These are phyloP conservation scores for Protonibea diacanthus DNA, from an alignment of 2,797 vertebrate genomes.

Conservation along the genomic window DNA sequence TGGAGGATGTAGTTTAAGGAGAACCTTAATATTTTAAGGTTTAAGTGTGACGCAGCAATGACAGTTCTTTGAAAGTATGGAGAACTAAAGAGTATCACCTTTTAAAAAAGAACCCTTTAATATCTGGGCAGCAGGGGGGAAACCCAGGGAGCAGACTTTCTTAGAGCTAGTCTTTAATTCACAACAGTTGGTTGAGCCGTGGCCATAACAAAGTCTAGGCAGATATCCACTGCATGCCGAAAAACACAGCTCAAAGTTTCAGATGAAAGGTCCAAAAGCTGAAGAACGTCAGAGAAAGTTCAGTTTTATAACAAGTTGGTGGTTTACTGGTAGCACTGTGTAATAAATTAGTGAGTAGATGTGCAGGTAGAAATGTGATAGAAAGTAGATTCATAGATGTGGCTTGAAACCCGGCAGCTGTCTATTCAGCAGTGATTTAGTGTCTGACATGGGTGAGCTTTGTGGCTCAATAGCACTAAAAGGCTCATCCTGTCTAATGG, in stretches of 20 bases:
- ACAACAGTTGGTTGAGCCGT: neutral
- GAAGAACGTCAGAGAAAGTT: neutral
- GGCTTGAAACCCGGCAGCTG: slow-evolving; percentile 58
- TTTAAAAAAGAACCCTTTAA: neutral
- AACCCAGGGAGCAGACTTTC: neutral
- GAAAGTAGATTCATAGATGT: slow-evolving; percentile 20
- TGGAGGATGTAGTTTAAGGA: no score
- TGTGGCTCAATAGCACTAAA: slow-evolving; percentile 85
- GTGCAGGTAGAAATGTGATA: slow-evolving; percentile 24
- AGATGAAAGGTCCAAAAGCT: neutral
- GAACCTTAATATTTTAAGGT: neutral
- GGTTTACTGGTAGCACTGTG: neutral
- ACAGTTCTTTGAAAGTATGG: neutral
- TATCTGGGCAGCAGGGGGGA: no score
- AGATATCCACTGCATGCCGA: neutral
- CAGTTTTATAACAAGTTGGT: no score
- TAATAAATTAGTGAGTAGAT: neutral
- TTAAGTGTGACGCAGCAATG: neutral
- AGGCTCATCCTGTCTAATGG: slow-evolving; percentile 85
- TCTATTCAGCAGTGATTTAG: slow-evolving; percentile 81
- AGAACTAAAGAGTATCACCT: neutral
- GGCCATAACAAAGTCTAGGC: neutral
- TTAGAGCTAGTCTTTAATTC: neutral
- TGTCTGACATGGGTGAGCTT: slow-evolving; percentile 68
- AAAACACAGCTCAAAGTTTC: neutral